Evolutionary conservation across 2,113 vertebrate species (phyloP), one percentile per base, ranked within the genome.

Genomic region (Alethe diademata): DNA sequence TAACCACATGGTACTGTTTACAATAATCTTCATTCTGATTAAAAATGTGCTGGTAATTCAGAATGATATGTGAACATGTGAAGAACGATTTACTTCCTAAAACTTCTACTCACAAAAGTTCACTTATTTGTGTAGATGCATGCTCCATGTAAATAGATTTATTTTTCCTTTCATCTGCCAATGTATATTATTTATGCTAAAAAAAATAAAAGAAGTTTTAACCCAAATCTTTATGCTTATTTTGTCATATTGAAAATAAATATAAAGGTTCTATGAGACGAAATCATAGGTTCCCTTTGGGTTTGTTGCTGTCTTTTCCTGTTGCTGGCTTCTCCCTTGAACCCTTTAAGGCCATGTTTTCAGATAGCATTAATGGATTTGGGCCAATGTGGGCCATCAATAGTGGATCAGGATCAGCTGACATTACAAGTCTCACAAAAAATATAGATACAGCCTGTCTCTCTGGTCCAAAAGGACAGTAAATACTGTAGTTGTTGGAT

Each of bases 51-150:
- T 75, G 33, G 43, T 75, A 74, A 83, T 82, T 85, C 42, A 86
- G 17, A 91, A 86, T 40, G 1, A 23, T 60, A 29, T 0, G 0
- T 28, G 5, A 8, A 9, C 12, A 10, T n/a, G 9, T 36, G 45
- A 84, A 84, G 6, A 92, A 20, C 11, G 81, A 20, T 38, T 57
- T 80, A 50, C 50, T 35, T 88, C 64, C 60, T 61, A 31, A 81
- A 18, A 5, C 62, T 78, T 75, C 50, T 61, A 6, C 28, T 54
- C 10, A 25, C 2, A 1, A 5, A 62, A 38, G 6, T 66, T 40
- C 11, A 42, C 9, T 70, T 60, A 50, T 26, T 58, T 62, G 6
- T 33, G 50, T 9, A 81, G 8, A 14, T 14, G 47, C 12, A 38
- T 71, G 15, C 9, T 76, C 57, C 14, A 20, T 73, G 14, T 94